Percentiles rank a stretch among this genome's conserved stretches.
Conservation (phyloP, 1,140 invertebrate genomes). For the Pseudomyrmex dendroicus region DNA sequence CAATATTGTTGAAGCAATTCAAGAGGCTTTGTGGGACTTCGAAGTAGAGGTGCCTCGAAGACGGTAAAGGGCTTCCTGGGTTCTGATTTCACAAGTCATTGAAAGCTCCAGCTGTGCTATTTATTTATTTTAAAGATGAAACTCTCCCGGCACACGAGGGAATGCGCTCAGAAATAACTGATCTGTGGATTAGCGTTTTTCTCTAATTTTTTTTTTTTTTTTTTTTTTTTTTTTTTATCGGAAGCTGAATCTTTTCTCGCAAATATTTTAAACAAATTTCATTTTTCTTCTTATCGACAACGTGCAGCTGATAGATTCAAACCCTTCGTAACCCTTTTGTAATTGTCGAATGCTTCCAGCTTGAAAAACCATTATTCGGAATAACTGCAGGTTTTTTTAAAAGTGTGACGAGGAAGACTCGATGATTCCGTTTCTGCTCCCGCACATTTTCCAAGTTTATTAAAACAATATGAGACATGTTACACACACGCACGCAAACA, state of each 20-base stretch:
- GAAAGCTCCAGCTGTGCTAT: conserved; percentile 31
- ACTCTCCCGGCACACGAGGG: not conserved
- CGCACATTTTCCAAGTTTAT: not conserved
- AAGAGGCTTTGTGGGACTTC: conserved; percentile 20
- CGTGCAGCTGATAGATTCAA: not conserved
- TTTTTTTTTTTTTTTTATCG: too few species aligned
- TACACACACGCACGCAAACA: not conserved
- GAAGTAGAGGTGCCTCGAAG: not conserved
- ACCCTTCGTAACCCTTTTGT: not conserved
- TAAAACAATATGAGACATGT: conserved; percentile 49
- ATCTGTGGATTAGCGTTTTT: not conserved
- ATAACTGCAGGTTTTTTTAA: too few species aligned
- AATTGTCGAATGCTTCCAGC: not conserved
- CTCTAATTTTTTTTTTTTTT: too few species aligned
- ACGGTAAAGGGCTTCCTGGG: conserved; percentile 31
- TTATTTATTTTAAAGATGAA: conserved; percentile 44
- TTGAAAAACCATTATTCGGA: not conserved
- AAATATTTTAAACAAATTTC: not conserved
- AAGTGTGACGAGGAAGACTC: not conserved
- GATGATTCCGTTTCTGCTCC: not conserved
- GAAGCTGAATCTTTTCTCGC: too few species aligned
- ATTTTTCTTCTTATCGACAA: not conserved
- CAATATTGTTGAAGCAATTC: conserved; percentile 52
- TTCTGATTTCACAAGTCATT: conserved; percentile 28
- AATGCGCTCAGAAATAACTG: conserved; percentile 13